Percentiles rank a stretch among this genome's conserved stretches.
phyloP scores from a whole-genome alignment of 64 coral and sea anemone genomes.

The Dendronephthya gigantea region DNA sequence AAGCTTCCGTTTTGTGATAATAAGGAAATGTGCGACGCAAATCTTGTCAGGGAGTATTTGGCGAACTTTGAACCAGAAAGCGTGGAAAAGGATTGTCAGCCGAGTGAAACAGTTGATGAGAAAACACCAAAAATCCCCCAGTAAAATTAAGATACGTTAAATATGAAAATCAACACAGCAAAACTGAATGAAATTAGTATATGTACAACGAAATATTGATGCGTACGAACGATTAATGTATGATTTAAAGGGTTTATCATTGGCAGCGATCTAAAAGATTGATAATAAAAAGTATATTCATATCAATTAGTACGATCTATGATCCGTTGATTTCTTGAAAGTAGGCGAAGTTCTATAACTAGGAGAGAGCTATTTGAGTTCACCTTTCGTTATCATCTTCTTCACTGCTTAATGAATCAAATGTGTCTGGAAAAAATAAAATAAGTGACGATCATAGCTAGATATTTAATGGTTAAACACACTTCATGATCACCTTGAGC shows the following conservation, averaged over 20 bases:
- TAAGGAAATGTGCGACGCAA: constrained; percentile 43
- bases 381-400: neutral
- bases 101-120: neutral
- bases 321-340: no score
- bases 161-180: no score
- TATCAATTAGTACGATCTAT: no score
- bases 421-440: neutral
- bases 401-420: neutral
- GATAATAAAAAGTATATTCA: neutral
- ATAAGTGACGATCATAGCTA: neutral
- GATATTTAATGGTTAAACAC: no score
- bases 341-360: no score
- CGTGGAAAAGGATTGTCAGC: constrained; percentile 30
- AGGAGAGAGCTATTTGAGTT: no score
- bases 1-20: constrained; percentile 44
- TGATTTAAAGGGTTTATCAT: neutral
- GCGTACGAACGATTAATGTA: neutral
- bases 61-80: constrained; percentile 34
- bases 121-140: no score
- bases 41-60: constrained; percentile 48
- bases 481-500: no score
- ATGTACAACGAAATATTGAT: neutral
- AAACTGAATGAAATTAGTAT: neutral
- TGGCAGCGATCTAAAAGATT: neutral
- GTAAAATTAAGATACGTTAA: no score